A percentile compares a stretch with the other conserved stretches of the same genome.
These are phyloP conservation scores for Enteromius trimaculatus DNA, from an alignment of 2,797 vertebrate species.

Conservation along the genomic window DNA sequence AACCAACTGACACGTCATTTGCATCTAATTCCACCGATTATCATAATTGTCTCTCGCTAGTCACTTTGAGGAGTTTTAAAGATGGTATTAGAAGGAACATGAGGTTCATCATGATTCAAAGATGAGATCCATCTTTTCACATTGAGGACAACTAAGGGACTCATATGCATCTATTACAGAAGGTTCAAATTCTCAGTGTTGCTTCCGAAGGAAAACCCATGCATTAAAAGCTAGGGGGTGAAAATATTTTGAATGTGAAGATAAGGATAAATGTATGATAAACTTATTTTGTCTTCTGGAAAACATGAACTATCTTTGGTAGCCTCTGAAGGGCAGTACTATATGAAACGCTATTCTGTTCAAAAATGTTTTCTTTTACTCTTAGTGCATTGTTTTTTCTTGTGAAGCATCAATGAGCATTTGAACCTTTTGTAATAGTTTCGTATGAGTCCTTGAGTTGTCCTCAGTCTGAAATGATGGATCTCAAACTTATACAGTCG, in stretches of 20 bases:
- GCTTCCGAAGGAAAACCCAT: no score
- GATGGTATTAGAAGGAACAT: slow-evolving; percentile 18
- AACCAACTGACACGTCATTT: slow-evolving; percentile 14
- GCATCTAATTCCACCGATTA: slow-evolving; percentile 39
- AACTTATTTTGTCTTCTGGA: no score
- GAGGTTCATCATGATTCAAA: background rate
- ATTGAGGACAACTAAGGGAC: background rate
- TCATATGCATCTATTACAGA: background rate
- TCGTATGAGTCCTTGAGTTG: background rate
- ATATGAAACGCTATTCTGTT: background rate
- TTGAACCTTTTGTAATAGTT: background rate
- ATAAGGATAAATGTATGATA: no score
- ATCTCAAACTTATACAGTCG: background rate
- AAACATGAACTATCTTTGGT: no score
- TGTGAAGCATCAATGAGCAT: background rate
- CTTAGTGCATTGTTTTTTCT: background rate
- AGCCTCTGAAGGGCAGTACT: no score
- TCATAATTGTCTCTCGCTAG: slow-evolving; percentile 34
- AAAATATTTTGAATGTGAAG: no score
- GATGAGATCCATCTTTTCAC: background rate
- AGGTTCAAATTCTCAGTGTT: background rate
- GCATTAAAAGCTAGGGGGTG: no score
- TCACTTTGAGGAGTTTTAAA: background rate
- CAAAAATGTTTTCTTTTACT: background rate
- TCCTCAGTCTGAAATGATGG: background rate